These are phyloP conservation scores for Nephrotoma guestfalica DNA, from an alignment of 2,888 invertebrate species.

Conservation along the genomic window DNA sequence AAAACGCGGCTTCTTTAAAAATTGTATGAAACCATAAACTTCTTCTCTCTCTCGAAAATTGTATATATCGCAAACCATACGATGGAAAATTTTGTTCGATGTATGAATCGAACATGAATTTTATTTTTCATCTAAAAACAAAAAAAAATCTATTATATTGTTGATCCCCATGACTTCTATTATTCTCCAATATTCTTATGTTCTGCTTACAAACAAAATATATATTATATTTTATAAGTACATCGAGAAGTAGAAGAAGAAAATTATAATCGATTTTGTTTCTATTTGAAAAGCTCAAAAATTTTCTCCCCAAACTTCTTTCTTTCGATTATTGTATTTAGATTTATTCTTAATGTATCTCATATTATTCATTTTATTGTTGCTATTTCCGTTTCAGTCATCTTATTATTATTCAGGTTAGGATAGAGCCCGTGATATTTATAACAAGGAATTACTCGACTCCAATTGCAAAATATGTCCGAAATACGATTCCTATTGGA, in stretches of 20 bases:
- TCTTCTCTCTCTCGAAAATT: neutral
- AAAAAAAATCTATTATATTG: neutral
- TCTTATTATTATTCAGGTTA: neutral
- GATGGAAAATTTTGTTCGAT: neutral
- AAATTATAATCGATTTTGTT: neutral
- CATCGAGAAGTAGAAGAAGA: neutral
- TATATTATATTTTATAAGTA: neutral
- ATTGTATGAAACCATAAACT: neutral
- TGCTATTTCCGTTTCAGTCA: neutral
- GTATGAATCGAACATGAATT: neutral
- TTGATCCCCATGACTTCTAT: constrained; percentile 4
- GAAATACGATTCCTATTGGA: no score
- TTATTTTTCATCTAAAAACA: neutral
- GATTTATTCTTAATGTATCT: neutral
- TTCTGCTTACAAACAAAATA: neutral
- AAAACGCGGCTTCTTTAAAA: neutral
- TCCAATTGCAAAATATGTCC: no score
- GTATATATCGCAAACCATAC: neutral
- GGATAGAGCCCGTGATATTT: no score
- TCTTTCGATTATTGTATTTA: neutral
- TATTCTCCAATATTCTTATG: neutral
- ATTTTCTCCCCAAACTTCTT: neutral
- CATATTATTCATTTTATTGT: neutral
- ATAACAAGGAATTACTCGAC: no score
- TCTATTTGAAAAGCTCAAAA: neutral